Evolutionary conservation across 2,113 vertebrate species (phyloP), one percentile per base, ranked within the genome.

Genomic region (Varanus salvator): DNA sequence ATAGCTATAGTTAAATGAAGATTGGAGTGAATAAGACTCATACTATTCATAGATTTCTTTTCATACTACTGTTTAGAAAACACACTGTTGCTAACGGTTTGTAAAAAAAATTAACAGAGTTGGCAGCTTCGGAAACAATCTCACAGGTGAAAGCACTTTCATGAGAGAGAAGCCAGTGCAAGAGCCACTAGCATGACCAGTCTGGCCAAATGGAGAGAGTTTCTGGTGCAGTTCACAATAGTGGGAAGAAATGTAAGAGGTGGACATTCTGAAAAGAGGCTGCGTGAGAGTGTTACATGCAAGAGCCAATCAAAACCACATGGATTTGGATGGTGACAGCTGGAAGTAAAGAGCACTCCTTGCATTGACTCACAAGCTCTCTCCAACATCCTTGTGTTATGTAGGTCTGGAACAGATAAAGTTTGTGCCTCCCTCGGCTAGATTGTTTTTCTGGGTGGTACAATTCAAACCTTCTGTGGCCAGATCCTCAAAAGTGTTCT

Each of bases 231-330:
- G 8, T 84, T 72, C 29, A 29, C 87, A 81, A 81, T 11, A 89
- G 48, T 82, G 34, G 84, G 80, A 82, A 19, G 84, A 87, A n/a
- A 54, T 38, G 31, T 25, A 80, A 90, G 64, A 91, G 84, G 2
- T 27, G 87, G 52, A 87, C 29, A 60, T 84, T 83, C 4, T 54
- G 83, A 84, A 90, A 54, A 6, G 80, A 89, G 11, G 4, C 88
- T 68, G n/a, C 85, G 74, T 19, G 52, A 84, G 5, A 3, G 34
- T 25, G 0, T 68, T 85, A 23, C 7, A 34, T 89, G 82, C 90
- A 72, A 75, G 90, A 44, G 69, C 89, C 80, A 90, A 38, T 75
- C 68, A 74, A 92, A 93, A 57, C 29, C 17, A 34, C 9, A 29
- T 60, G 64, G 89, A 88, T 85, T 54, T 27, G 76, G 75, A 66